Conservation (phyloP, 2,888 invertebrate species). For the Anaspis maculata region DNA sequence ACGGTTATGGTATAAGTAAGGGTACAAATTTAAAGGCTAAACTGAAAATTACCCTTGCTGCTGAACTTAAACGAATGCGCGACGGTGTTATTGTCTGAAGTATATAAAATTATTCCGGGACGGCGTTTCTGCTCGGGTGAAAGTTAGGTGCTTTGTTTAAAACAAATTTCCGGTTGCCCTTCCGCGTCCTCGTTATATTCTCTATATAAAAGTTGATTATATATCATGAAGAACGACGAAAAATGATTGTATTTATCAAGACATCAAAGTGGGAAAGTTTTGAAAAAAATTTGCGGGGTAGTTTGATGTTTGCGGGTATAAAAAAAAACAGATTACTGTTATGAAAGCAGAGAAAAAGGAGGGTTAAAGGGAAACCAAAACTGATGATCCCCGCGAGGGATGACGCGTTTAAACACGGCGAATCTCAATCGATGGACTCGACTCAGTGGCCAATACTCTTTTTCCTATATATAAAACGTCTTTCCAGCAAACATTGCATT, state of each 20-base stretch:
- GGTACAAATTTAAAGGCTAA: too few relatives aligned
- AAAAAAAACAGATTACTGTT: conserved; percentile 30
- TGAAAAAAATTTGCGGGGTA: conserved; percentile 17
- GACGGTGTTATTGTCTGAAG: too few relatives aligned
- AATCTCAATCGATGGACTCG: conserved; percentile 24
- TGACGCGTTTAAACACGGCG: conserved; percentile 25
- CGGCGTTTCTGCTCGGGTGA: too few relatives aligned
- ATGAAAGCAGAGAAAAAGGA: conserved; percentile 25
- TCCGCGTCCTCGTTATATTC: too few relatives aligned
- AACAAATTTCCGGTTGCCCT: too few relatives aligned
- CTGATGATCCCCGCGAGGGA: conserved; percentile 28
- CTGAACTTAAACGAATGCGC: too few relatives aligned
- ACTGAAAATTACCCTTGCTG: too few relatives aligned
- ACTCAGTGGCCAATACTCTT: conserved; percentile 15
- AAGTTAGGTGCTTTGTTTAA: too few relatives aligned
- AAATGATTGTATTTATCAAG: conserved; percentile 17
- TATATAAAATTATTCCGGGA: too few relatives aligned
- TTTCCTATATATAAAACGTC: conserved; percentile 9
- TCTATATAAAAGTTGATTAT: too few relatives aligned
- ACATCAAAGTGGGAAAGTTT: conserved; percentile 18
- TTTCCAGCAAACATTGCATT: conserved; percentile 12
- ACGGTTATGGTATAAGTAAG: too few relatives aligned
- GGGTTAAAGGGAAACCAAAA: conserved; percentile 27
- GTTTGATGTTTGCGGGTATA: conserved; percentile 24
- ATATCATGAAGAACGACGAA: conserved; percentile 10